Conservation (phyloP, 2,888 invertebrate genomes). For the Chydorus sphaericus region DNA sequence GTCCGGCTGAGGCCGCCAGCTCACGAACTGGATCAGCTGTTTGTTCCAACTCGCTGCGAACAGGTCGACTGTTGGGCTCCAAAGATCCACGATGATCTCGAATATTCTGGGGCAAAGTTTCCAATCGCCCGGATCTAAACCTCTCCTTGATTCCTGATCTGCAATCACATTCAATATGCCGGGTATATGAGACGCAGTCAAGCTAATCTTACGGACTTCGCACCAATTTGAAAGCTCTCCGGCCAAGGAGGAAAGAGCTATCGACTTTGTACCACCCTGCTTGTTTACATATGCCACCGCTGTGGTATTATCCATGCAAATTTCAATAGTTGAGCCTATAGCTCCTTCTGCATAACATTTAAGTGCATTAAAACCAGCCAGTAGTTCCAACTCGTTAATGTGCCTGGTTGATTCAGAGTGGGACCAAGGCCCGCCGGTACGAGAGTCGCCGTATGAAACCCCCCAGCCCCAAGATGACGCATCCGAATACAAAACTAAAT, state of each 20-base stretch:
- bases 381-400: background rate
- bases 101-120: background rate
- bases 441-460: background rate
- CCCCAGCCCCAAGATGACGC: background rate
- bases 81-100: background rate
- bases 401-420: background rate
- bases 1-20: background rate
- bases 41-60: background rate
- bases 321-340: background rate
- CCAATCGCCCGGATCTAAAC: background rate
- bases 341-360: background rate
- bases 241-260: background rate
- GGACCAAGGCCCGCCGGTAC: background rate
- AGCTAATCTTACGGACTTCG: background rate
- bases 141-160: background rate
- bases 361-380: background rate
- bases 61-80: background rate
- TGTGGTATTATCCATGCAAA: background rate
- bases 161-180: background rate
- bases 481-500: too few relatives aligned
- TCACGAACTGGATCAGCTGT: background rate
- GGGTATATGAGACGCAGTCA: background rate
- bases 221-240: background rate
- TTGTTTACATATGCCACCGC: background rate
- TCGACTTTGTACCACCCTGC: background rate